Conservation (phyloP, 2,113 vertebrate species). For the Diphyllodes magnificus region DNA sequence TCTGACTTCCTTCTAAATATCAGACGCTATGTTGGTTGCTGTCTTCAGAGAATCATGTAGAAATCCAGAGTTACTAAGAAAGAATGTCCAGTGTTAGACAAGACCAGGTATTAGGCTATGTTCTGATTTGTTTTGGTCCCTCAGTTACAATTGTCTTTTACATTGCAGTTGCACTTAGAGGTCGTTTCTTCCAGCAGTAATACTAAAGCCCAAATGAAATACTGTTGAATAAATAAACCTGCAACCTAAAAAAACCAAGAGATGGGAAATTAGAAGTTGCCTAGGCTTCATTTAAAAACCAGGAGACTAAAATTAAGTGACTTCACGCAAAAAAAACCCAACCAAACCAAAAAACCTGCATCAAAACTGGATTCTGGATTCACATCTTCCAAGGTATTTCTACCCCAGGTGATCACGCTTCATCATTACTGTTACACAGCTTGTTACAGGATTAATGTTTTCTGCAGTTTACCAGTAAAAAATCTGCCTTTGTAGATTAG, state of each 20-base stretch:
- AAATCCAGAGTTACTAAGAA: not conserved
- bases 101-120: not conserved
- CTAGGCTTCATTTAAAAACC: not conserved
- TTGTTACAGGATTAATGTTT: not conserved
- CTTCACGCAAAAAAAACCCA: rapidly evolving
- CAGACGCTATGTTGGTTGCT: not conserved
- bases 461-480: not conserved
- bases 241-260: not conserved
- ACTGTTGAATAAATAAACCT: not conserved
- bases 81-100: not conserved
- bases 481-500: not conserved
- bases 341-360: rapidly evolving
- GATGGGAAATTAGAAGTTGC: not conserved
- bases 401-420: not conserved
- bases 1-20: not conserved
- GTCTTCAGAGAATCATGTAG: not conserved
- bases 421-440: not conserved
- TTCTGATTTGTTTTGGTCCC: not conserved
- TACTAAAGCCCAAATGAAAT: not conserved
- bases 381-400: not conserved
- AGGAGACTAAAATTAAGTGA: not conserved
- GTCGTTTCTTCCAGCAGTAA: not conserved
- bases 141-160: not conserved
- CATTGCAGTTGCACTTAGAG: not conserved
- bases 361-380: not conserved